Evolutionary conservation across 2,888 invertebrate genomes (phyloP).

Genomic region (Drosophila paramelanica): DNA sequence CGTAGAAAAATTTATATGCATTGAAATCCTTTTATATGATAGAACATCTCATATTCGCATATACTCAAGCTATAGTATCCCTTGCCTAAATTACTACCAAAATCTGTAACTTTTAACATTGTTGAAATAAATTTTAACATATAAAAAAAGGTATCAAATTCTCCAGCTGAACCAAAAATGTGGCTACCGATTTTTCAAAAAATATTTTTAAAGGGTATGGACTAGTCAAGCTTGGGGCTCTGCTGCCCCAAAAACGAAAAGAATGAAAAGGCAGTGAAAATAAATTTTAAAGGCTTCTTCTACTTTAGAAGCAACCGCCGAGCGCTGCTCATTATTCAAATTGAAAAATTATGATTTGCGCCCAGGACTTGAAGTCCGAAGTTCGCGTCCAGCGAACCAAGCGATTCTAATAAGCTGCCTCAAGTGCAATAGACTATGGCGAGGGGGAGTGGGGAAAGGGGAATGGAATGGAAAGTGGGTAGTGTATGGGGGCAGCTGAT

Average conservation of each 20-base stretch:
- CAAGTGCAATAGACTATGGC: constrained; percentile 61
- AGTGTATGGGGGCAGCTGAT: constrained; percentile 36
- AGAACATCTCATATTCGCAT: background rate
- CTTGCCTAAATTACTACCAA: too few relatives aligned
- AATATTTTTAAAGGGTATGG: constrained; percentile 17
- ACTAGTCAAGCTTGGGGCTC: background rate
- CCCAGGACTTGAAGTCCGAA: constrained; percentile 59
- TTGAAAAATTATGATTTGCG: constrained; percentile 79
- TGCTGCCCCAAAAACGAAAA: constrained; percentile 5
- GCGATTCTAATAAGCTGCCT: constrained; percentile 75
- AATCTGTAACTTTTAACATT: too few relatives aligned
- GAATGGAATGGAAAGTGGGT: background rate
- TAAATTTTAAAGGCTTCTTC: constrained; percentile 76
- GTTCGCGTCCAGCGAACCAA: constrained; percentile 58
- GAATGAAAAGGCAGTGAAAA: constrained; percentile 60
- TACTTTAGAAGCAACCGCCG: constrained; percentile 27
- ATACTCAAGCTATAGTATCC: too few relatives aligned
- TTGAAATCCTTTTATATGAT: too few relatives aligned
- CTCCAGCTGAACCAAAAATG: background rate
- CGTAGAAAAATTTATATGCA: too few relatives aligned
- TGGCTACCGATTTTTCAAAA: background rate
- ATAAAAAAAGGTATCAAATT: background rate
- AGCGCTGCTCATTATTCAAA: constrained; percentile 75
- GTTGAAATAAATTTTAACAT: background rate
- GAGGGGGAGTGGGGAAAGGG: background rate